These are phyloP conservation scores for Philonicus albiceps DNA, from an alignment of 2,888 invertebrate species.

Conservation along the genomic window DNA sequence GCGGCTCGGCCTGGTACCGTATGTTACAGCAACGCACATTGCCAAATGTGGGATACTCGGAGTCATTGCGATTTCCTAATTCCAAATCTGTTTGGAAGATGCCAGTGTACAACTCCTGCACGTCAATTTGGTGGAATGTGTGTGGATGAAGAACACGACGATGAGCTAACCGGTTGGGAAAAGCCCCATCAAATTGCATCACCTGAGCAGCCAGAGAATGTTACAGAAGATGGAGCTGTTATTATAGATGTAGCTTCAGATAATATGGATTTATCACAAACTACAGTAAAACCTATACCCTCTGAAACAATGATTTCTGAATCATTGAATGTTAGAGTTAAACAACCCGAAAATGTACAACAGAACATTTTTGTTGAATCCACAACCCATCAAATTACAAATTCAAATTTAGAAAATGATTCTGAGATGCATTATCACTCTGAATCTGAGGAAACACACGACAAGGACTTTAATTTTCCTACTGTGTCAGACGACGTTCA, in stretches of 20 bases:
- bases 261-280: neutral
- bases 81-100: constrained; percentile 87
- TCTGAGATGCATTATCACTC: neutral
- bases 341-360: neutral
- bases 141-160: constrained; percentile 56
- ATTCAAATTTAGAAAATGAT: neutral
- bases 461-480: constrained; percentile 16
- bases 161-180: neutral
- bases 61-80: constrained; percentile 90
- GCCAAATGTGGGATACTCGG: constrained; percentile 81
- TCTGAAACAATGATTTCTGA: neutral
- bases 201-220: neutral
- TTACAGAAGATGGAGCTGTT: constrained; percentile 11
- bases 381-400: neutral
- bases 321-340: neutral
- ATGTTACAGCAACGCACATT: constrained; percentile 90
- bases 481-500: constrained; percentile 15
- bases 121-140: constrained; percentile 73
- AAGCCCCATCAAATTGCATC: constrained; percentile 33
- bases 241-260: neutral
- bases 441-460: constrained; percentile 1
- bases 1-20: constrained; percentile 86
- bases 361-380: neutral
- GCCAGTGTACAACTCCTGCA: constrained; percentile 77
- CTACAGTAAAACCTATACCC: neutral